Evolutionary conservation across 2,888 invertebrate genomes (phyloP), one percentile per base, ranked within the genome.

Genomic region (Dioctria linearis): DNA sequence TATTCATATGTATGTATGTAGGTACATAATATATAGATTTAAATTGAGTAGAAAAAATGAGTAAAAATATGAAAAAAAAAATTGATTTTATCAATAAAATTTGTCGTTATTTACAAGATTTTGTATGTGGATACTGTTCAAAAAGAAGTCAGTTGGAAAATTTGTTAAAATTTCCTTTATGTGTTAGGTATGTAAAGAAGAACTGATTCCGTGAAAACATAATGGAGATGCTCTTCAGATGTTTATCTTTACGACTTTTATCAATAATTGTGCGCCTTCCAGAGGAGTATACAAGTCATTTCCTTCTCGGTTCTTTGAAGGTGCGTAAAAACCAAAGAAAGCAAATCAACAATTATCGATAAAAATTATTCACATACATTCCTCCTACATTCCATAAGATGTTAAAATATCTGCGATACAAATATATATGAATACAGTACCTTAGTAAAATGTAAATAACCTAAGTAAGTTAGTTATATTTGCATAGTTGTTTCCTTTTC

Each of bases 91-190:
- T 51, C 54, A 71, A 71, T 54, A 37, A 51, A 71, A 71, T 25
- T 25, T 25, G 25, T 25, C 25, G 25, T 25, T 25, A 25, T 25
- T 25, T 25, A 25, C 25, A 25, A 25, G 0, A 25, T 25, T n/a
- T n/a, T 25, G 54, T 49, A 25, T 43, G 49, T 11, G 49, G 46
- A 39, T 39, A 46, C 25, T 46, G 46, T 79, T 59, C 49, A 46
- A 59, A 25, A 71, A 13, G 59, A 71, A 73, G 80, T 80, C 80
- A 80, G 80, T 71, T 63, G 73, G 54, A 80, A 80, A 80, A 73
- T 42, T 78, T 63, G 65, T 37, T 39, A 40, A 63, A 57, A 49
- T 40, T 76, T 37, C 43, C 61, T 76, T 76, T 76, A 25, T 0
- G 61, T 76, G 11, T 25, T 5, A 37, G 11, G 46, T 51, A n/a